Evolutionary conservation across 2,797 vertebrate genomes (phyloP).

Genomic region (Epinephelus malabaricus): DNA sequence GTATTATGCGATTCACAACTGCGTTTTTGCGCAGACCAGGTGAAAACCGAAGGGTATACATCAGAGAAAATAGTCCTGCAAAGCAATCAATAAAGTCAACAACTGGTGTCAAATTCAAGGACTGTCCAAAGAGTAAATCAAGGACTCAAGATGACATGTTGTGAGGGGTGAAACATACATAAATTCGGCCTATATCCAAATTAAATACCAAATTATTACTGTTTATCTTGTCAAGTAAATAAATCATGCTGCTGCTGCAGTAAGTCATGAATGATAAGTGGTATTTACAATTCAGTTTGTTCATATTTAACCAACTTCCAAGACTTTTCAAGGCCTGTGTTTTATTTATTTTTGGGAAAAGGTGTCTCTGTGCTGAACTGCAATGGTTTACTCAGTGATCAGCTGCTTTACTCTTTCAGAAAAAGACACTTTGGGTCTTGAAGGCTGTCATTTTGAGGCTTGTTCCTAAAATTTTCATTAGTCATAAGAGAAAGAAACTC

Average conservation of each 20-base stretch:
- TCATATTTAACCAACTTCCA: neutral
- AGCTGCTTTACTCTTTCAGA: neutral
- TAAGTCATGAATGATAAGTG: neutral
- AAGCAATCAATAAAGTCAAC: conserved; percentile 9
- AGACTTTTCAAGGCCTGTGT: neutral
- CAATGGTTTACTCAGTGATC: neutral
- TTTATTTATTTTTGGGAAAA: neutral
- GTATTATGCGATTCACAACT: neutral
- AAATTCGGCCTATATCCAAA: neutral
- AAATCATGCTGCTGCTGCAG: neutral
- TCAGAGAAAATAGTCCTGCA: neutral
- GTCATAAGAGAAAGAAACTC: neutral
- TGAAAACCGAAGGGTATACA: neutral
- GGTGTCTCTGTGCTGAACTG: neutral
- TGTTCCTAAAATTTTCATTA: neutral
- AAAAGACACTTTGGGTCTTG: neutral
- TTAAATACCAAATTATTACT: neutral
- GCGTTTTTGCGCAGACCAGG: neutral
- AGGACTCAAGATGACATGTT: neutral
- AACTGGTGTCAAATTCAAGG: conserved; percentile 14
- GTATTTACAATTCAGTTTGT: too few species aligned
- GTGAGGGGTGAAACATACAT: neutral
- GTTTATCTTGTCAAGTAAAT: neutral
- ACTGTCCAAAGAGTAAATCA: neutral
- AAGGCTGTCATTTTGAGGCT: neutral